A percentile compares a stretch with the other conserved stretches of the same genome.
These are phyloP conservation scores for Musca domestica DNA, from an alignment of 1,140 invertebrate species.

Conservation along the genomic window DNA sequence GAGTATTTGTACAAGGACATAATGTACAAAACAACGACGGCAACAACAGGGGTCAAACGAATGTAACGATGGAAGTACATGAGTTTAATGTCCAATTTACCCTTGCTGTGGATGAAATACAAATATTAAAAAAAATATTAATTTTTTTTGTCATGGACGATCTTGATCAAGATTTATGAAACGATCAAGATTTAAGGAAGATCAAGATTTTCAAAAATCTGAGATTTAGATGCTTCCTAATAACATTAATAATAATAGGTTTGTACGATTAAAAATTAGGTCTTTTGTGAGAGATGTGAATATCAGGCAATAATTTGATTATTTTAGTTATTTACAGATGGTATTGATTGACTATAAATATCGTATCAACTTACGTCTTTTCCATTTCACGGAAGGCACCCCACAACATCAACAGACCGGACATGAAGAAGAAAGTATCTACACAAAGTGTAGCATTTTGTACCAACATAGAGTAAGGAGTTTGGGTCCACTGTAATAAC, in stretches of 20 bases:
- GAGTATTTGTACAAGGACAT: slow-evolving; percentile 58
- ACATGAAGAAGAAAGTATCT: slow-evolving; percentile 69
- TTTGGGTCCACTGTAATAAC: slow-evolving; percentile 50
- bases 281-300: too few relatives aligned
- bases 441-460: slow-evolving; percentile 63
- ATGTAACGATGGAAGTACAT: slow-evolving; percentile 60
- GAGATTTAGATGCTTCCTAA: too few relatives aligned
- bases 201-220: too few relatives aligned
- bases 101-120: slow-evolving; percentile 49
- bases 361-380: slow-evolving; percentile 59
- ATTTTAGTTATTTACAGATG: too few relatives aligned
- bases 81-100: slow-evolving; percentile 48
- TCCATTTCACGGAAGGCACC: slow-evolving; percentile 67
- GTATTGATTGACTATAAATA: too few relatives aligned
- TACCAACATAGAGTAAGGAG: slow-evolving; percentile 60
- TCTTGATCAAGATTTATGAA: too few relatives aligned
- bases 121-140: neutral
- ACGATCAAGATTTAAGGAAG: too few relatives aligned
- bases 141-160: too few relatives aligned
- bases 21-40: slow-evolving; percentile 58
- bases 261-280: too few relatives aligned
- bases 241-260: too few relatives aligned
- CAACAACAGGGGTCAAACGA: slow-evolving; percentile 62
- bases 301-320: too few relatives aligned
- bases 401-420: slow-evolving; percentile 66